Base-by-base conservation (phyloP, 2,888 invertebrate genomes). In the Lepidocyrtoides sp. region DNA sequence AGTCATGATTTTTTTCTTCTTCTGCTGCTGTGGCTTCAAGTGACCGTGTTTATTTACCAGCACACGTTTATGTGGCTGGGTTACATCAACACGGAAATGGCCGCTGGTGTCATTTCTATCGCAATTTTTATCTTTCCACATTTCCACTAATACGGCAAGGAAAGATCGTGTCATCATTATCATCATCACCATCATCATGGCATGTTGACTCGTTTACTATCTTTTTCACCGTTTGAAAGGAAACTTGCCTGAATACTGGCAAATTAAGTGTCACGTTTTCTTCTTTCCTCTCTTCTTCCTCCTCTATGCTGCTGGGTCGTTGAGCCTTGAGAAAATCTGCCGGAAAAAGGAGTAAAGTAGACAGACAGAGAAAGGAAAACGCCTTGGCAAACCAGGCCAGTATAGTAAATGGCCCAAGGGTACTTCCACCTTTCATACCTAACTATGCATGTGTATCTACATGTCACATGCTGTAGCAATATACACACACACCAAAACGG, bases 391-490 rank as follows among this genome's bases (percentile, higher is more conserved):
- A 82, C 41, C 41, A 63, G 82, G 44, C 82, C 44, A 82, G 32
- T 44, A 63, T n/a, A n/a, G n/a, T 82, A 72, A 82, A 77, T 89
- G 81, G 72, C 89, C 72, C 89, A 89, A 81, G 89, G 88, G 89
- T 89, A 60, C 72, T 44, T 41, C 20, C 17, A 36, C 17, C n/a
- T n/a, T n/a, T n/a, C n/a, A n/a, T n/a, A n/a, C n/a, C n/a, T n/a
- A n/a, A n/a, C n/a, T n/a, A n/a, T n/a, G n/a, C 57, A 14, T 63
- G 10, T 23, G 10, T 2, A 23, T 20, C 23, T 44, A 41, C 41
- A 36, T 3, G 41, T 29, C 7, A 44, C 7, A 10, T 48, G 48
- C 26, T 29, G 36, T 60, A 60, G 20, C 17, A n/a, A 7, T 23
- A n/a, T n/a, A n/a, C n/a, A 26, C 26, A 66, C 57, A 17, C 20